Conservation (phyloP, 1,140 invertebrate species). For the Plodia interpunctella region DNA sequence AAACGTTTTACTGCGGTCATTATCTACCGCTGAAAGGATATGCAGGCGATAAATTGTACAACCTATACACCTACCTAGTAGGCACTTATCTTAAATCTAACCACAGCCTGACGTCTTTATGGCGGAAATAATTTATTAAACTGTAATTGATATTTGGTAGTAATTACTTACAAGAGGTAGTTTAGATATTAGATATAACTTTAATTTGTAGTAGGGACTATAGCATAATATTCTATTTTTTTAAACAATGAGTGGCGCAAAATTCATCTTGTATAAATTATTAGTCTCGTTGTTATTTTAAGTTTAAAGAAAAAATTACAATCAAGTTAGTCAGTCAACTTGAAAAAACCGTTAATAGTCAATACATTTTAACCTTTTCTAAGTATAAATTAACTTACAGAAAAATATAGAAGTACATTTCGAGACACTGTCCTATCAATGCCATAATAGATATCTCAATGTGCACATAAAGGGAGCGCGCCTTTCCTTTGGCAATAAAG, state of each 20-base stretch:
- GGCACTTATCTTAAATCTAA: slow-evolving; percentile 62
- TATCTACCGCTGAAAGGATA: slow-evolving; percentile 76
- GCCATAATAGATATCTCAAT: slow-evolving; percentile 59
- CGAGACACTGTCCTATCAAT: background rate
- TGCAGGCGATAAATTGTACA: slow-evolving; percentile 74
- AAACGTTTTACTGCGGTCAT: slow-evolving; percentile 77
- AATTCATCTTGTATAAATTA: too few species aligned
- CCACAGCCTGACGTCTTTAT: slow-evolving; percentile 40
- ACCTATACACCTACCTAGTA: slow-evolving; percentile 51
- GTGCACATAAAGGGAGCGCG: slow-evolving; percentile 68
- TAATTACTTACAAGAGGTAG: slow-evolving; percentile 19
- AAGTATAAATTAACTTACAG: background rate
- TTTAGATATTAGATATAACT: background rate
- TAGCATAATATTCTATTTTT: too few species aligned
- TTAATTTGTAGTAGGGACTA: background rate
- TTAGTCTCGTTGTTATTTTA: too few species aligned
- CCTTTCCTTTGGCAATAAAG: slow-evolving; percentile 72
- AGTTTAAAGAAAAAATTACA: too few species aligned
- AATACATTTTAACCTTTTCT: background rate
- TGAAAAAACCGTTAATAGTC: too few species aligned
- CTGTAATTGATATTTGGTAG: slow-evolving; percentile 38
- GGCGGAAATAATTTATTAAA: slow-evolving; percentile 52
- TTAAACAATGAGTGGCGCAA: too few species aligned
- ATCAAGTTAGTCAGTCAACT: too few species aligned
- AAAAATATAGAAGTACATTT: background rate